Conservation (phyloP, 2,888 invertebrate genomes). For the Biston stratarius region DNA sequence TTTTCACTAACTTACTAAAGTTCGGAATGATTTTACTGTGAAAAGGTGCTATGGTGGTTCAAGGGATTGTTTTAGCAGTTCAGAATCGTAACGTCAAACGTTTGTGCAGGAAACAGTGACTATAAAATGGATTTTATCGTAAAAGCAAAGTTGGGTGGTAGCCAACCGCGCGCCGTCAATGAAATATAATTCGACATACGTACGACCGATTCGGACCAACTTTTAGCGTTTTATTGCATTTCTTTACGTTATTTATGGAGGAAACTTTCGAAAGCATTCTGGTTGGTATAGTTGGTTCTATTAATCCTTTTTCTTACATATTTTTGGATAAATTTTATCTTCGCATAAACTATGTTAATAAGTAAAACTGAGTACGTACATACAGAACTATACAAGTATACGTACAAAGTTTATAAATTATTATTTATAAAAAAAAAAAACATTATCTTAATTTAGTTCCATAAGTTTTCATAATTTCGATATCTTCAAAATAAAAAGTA, state of each 20-base stretch:
- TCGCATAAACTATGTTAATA: not conserved
- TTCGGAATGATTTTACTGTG: constrained; percentile 1
- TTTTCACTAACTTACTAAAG: not conserved
- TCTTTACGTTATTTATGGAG: constrained; percentile 54
- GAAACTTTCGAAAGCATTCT: constrained; percentile 39
- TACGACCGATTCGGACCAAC: constrained; percentile 43
- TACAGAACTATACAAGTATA: too few relatives aligned
- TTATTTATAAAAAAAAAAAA: too few relatives aligned
- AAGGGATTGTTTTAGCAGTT: constrained; percentile 36
- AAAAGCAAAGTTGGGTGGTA: constrained; percentile 78
- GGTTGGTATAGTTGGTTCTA: constrained; percentile 16
- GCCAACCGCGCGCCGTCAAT: constrained; percentile 76
- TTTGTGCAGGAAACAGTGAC: constrained; percentile 77
- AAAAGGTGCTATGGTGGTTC: constrained; percentile 6
- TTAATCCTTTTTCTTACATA: constrained; percentile 12
- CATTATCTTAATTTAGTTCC: too few relatives aligned
- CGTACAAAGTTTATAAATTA: too few relatives aligned
- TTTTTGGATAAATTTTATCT: not conserved
- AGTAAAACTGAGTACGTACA: too few relatives aligned
- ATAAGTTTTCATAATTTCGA: too few relatives aligned
- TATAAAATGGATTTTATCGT: constrained; percentile 83
- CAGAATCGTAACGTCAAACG: constrained; percentile 70
- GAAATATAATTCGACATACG: constrained; percentile 78
- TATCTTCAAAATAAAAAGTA: too few relatives aligned
- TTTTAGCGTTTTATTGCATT: constrained; percentile 60